Percentiles rank a stretch among this genome's conserved stretches.
phyloP scores from a whole-genome alignment of 2,113 vertebrate species.

The Osmerus mordax region DNA sequence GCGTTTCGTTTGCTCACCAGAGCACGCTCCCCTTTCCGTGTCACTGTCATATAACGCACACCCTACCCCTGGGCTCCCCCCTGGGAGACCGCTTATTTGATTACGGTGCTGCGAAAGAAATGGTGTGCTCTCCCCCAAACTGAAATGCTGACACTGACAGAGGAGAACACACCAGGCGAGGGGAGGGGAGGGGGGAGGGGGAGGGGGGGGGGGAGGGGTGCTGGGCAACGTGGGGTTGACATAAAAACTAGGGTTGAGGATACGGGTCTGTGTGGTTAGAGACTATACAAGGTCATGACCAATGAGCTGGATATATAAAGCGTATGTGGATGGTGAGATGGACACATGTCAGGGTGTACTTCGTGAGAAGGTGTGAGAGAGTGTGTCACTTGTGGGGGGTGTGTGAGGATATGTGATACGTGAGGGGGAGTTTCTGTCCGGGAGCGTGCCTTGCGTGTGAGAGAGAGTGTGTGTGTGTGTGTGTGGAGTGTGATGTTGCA shows the following conservation, averaged over 20 bases:
- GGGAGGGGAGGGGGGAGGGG: slow-evolving; percentile 2
- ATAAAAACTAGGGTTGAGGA: no score
- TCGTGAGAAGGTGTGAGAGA: slow-evolving; percentile 12
- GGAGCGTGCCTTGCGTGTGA: background rate
- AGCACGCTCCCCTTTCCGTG: slow-evolving; percentile 47
- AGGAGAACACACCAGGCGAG: background rate
- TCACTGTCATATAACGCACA: slow-evolving; percentile 57
- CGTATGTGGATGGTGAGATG: no score
- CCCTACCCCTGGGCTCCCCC: slow-evolving; percentile 13
- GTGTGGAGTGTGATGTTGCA: slow-evolving; percentile 13
- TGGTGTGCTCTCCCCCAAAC: slow-evolving; percentile 26
- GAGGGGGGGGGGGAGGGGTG: background rate
- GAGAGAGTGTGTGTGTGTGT: background rate
- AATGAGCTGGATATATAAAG: no score
- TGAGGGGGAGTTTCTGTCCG: background rate
- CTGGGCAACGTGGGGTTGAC: no score
- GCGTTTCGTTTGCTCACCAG: slow-evolving; percentile 1
- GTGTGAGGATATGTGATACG: background rate
- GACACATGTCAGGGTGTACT: background rate
- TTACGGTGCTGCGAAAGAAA: slow-evolving; percentile 23
- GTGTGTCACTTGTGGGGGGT: slow-evolving; percentile 1
- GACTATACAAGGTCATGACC: no score
- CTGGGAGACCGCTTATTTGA: slow-evolving; percentile 34
- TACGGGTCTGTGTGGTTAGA: no score
- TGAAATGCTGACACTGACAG: slow-evolving; percentile 1